Evolutionary conservation across 2,113 vertebrate species (phyloP).

Genomic region (Psephotus haematonotus): DNA sequence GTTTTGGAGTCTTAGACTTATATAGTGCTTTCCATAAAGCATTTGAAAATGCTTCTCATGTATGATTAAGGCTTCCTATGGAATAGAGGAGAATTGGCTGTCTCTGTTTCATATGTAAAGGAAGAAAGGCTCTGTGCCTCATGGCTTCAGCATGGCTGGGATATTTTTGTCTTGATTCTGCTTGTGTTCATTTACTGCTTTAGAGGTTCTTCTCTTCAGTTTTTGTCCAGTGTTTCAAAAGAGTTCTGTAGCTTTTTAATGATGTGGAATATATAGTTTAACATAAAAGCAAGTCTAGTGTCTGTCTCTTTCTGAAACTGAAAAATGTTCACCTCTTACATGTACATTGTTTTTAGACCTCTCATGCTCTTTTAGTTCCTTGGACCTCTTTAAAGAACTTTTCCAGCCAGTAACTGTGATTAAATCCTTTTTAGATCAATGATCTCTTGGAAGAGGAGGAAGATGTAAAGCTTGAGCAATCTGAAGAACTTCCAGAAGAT

Average conservation of each 20-base stretch:
- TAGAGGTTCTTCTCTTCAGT: not conserved
- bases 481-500: slow-evolving; percentile 92
- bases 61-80: not conserved
- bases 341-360: fast-evolving
- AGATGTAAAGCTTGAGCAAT: slow-evolving; percentile 91
- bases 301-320: not conserved
- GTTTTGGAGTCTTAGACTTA: not conserved
- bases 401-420: not conserved
- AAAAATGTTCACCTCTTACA: not conserved
- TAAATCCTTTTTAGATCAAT: slow-evolving; percentile 81
- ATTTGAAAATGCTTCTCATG: not conserved
- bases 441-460: slow-evolving; percentile 91
- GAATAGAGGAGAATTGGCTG: not conserved
- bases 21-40: not conserved
- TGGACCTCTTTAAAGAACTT: not conserved
- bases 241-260: not conserved
- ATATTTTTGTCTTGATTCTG: not conserved
- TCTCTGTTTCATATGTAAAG: not conserved
- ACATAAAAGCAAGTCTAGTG: not conserved
- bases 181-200: not conserved
- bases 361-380: not conserved
- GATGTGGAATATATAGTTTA: not conserved
- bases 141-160: not conserved
- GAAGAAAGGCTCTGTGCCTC: not conserved
- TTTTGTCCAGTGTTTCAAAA: not conserved